Evolutionary conservation across 2,113 vertebrate species (phyloP).

Genomic region (Zapornia atra): DNA sequence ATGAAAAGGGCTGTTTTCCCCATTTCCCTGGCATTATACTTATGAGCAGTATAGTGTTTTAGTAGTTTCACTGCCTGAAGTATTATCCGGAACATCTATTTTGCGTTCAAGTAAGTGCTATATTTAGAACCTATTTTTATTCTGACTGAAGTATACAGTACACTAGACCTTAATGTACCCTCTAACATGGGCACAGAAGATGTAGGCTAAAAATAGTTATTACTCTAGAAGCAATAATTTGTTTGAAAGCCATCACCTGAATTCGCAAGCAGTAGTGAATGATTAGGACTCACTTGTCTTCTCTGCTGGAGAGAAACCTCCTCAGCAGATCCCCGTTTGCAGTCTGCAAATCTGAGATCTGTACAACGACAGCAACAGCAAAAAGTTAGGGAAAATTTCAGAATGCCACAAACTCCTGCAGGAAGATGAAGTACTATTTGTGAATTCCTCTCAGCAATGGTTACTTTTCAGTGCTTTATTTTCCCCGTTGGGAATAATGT

Average conservation of each 20-base stretch:
- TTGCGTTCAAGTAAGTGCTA: slow-evolving; percentile 32
- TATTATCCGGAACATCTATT: slow-evolving; percentile 33
- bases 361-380: neutral
- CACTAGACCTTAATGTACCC: slow-evolving; percentile 60
- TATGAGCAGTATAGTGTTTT: neutral
- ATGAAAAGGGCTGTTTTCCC: neutral
- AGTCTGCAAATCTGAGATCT: slow-evolving; percentile 17
- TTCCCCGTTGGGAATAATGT: neutral
- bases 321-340: slow-evolving; percentile 28
- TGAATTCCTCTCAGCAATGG: neutral
- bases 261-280: slow-evolving; percentile 17
- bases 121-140: slow-evolving; percentile 67
- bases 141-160: slow-evolving; percentile 40
- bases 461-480: neutral
- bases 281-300: neutral
- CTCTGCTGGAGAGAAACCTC: slow-evolving; percentile 13
- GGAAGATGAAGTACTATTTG: neutral
- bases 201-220: slow-evolving; percentile 55
- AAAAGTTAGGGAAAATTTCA: slow-evolving; percentile 2
- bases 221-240: slow-evolving; percentile 46
- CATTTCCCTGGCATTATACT: neutral
- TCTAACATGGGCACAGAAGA: slow-evolving; percentile 54
- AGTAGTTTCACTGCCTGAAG: slow-evolving; percentile 7
- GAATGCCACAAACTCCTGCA: neutral
- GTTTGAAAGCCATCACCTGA: slow-evolving; percentile 46